Conservation (phyloP, 2,888 invertebrate genomes). For the Volucella bombylans region DNA sequence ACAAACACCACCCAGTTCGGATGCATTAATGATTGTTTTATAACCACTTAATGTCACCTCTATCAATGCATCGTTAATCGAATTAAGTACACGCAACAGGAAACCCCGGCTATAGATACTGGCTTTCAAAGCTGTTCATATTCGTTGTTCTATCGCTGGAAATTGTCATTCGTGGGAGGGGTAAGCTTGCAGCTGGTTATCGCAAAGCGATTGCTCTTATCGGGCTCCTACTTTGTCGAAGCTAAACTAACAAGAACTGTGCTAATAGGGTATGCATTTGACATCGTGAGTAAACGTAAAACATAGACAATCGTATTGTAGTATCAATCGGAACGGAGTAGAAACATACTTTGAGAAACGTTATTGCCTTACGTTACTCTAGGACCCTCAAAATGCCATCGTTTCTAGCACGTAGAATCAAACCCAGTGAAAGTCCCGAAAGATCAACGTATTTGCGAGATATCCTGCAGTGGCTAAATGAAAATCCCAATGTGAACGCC, state of each 20-base stretch:
- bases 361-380: neutral
- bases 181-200: constrained; percentile 42
- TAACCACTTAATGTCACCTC: constrained; percentile 9
- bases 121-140: neutral
- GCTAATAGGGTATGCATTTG: constrained; percentile 13
- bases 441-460: constrained; percentile 77
- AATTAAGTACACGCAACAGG: constrained; percentile 55
- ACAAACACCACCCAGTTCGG: constrained; percentile 13
- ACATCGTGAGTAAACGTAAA: neutral
- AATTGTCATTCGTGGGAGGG: constrained; percentile 35
- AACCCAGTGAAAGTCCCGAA: constrained; percentile 73
- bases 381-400: constrained; percentile 15
- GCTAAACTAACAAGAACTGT: neutral
- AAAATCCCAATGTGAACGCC: constrained; percentile 82
- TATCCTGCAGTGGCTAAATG: constrained; percentile 81
- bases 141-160: constrained; percentile 15
- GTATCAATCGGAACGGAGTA: neutral
- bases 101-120: neutral
- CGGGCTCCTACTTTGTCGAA: constrained; percentile 1
- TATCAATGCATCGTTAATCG: constrained; percentile 43
- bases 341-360: neutral
- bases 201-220: constrained; percentile 59
- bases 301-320: neutral
- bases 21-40: constrained; percentile 20
- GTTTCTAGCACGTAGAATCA: constrained; percentile 32